Conservation (phyloP, 2,888 invertebrate species). For the Sinodicranocentrus sp. region DNA sequence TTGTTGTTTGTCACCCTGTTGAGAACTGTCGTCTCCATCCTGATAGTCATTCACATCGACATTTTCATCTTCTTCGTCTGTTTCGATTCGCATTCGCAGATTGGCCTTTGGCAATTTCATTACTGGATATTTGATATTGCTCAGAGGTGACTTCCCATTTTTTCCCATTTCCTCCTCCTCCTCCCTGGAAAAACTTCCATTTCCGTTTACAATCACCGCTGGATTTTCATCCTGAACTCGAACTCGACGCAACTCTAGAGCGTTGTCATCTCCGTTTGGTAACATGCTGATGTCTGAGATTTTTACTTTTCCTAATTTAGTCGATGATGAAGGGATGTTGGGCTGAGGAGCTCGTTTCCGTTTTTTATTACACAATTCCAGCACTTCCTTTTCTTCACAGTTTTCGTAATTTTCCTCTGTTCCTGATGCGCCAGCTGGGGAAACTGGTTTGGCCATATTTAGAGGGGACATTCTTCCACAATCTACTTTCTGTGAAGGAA, state of each 20-base stretch:
- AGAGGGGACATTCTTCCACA: background rate
- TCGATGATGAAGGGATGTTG: slow-evolving; percentile 40
- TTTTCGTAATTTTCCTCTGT: slow-evolving; percentile 4
- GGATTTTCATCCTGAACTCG: slow-evolving; percentile 23
- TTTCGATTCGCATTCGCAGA: slow-evolving; percentile 47
- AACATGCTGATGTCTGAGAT: background rate
- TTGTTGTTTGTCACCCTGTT: slow-evolving; percentile 11
- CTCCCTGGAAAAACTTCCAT: slow-evolving; percentile 49
- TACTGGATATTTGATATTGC: slow-evolving; percentile 49
- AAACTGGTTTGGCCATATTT: background rate
- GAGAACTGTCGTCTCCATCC: slow-evolving; percentile 1
- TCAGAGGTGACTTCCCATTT: slow-evolving; percentile 40
- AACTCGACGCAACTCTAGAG: background rate
- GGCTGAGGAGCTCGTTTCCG: slow-evolving; percentile 54
- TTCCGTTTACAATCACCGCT: slow-evolving; percentile 58
- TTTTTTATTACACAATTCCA: slow-evolving; percentile 48
- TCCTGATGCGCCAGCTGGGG: background rate
- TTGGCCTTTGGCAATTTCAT: slow-evolving; percentile 54
- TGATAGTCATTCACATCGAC: slow-evolving; percentile 50
- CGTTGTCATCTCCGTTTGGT: background rate
- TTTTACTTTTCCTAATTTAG: slow-evolving; percentile 49
- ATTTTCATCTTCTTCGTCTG: slow-evolving; percentile 54
- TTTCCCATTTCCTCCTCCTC: slow-evolving; percentile 59
- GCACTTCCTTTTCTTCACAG: slow-evolving; percentile 21
- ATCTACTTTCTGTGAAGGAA: background rate